These are phyloP conservation scores for Operophtera brumata DNA, from an alignment of 2,888 invertebrate genomes.

Conservation along the genomic window DNA sequence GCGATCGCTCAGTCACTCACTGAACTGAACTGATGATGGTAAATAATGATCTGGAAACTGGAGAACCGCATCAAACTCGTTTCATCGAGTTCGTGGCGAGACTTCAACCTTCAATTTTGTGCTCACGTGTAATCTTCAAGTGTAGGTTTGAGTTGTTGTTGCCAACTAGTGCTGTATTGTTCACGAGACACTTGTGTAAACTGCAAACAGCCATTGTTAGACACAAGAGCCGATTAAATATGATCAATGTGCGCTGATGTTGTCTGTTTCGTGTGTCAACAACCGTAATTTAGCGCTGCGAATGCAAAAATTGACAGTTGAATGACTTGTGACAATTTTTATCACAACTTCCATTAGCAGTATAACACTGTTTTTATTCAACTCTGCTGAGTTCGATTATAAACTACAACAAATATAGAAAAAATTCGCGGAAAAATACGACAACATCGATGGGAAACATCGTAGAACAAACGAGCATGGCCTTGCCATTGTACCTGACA, in stretches of 20 bases:
- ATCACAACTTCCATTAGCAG: not conserved
- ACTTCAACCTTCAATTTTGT: conserved; percentile 2
- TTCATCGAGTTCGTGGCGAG: not conserved
- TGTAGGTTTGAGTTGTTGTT: conserved; percentile 11
- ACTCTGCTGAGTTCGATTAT: conserved; percentile 17
- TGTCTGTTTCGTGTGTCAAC: conserved; percentile 37
- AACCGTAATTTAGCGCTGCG: conserved; percentile 15
- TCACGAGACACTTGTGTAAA: conserved; percentile 58
- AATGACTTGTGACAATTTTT: not conserved
- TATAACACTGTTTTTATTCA: conserved; percentile 8
- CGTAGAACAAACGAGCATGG: conserved; percentile 46
- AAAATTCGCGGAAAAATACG: conserved; percentile 42
- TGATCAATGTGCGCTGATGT: conserved; percentile 36
- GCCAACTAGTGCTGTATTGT: conserved; percentile 39
- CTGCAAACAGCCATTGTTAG: conserved; percentile 59
- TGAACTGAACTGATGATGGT: not conserved
- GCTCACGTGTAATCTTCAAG: not conserved
- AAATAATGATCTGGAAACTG: not conserved
- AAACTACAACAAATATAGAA: conserved; percentile 5
- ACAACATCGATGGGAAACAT: conserved; percentile 39
- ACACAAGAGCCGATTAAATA: conserved; percentile 39
- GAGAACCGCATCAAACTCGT: not conserved
- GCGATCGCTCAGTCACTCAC: not conserved
- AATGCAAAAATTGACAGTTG: not conserved
- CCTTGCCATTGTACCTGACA: conserved; percentile 48